Evolutionary conservation across 2,113 vertebrate genomes (phyloP), one percentile per base, ranked within the genome.

Genomic region (Ptyas mucosa): DNA sequence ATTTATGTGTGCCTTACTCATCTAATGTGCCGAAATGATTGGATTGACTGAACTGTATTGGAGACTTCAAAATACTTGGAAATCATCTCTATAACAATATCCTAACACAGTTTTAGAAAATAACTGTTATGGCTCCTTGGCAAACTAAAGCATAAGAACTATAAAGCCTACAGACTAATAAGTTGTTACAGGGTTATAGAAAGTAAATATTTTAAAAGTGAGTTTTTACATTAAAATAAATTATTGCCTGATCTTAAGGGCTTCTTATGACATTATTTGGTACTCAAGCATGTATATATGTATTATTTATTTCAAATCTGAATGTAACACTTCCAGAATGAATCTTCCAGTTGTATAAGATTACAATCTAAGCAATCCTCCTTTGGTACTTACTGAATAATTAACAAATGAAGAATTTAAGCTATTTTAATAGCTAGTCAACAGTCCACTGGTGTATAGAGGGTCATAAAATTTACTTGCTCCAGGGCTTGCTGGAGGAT

Each of bases 171-270:
- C 4, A 85, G 85, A 57, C 81, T 87, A 85, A 90, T 92, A 88
- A 86, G 87, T 58, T 24, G 46, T 93, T 89, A 39, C 43, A n/a
- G 90, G 89, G 20, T 85, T 26, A 53, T 85, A 15, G 12, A 54
- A 92, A 55, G 61, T 92, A 88, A 95, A 69, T 91, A 89, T 90
- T 94, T 85, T 88, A 90, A 89, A 85, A 85, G 1, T n/a, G 85
- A 94, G 89, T 0, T 20, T 26, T 92, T 49, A 55, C 23, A 4
- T 18, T 90, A 90, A n/a, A 54, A 88, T n/a, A 88, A 88, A 34
- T 92, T 92, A 89, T 51, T 58, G 53, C 39, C 75, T 86, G 43
- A 58, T 58, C 53, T 89, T 85, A 52, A 86, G 75, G n/a, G 5
- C 39, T 89, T 34, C 52, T 85, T 57, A 51, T 81, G 10, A 61